These are phyloP conservation scores for Dicrostonyx torquatus DNA, from an alignment of 2,797 vertebrate genomes.

Conservation along the genomic window DNA sequence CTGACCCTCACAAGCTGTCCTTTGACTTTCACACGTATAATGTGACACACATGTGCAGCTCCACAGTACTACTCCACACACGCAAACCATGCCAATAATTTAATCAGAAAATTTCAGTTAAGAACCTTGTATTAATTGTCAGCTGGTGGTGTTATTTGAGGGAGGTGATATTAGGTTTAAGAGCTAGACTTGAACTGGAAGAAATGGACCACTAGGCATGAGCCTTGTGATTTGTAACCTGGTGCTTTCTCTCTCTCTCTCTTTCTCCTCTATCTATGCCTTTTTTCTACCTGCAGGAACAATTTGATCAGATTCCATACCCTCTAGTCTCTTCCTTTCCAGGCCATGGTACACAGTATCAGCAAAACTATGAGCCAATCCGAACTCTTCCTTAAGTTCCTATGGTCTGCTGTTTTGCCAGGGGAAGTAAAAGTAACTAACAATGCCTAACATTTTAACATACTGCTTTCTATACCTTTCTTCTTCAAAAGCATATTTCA, in stretches of 20 bases:
- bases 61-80: background rate
- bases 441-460: background rate
- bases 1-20: background rate
- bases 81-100: background rate
- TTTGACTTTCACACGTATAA: background rate
- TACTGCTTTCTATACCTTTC: background rate
- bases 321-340: background rate
- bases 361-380: background rate
- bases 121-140: background rate
- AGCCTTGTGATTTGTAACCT: background rate
- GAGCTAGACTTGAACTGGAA: too few species aligned
- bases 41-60: background rate
- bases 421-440: background rate
- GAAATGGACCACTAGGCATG: too few species aligned
- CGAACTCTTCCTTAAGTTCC: background rate
- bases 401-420: background rate
- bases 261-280: background rate
- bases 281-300: background rate
- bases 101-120: background rate
- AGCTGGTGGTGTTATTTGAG: background rate
- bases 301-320: background rate
- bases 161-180: background rate
- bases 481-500: background rate
- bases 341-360: background rate
- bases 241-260: background rate